Base-by-base conservation (phyloP, 2,888 invertebrate species). In the Keiferia lycopersicella region DNA sequence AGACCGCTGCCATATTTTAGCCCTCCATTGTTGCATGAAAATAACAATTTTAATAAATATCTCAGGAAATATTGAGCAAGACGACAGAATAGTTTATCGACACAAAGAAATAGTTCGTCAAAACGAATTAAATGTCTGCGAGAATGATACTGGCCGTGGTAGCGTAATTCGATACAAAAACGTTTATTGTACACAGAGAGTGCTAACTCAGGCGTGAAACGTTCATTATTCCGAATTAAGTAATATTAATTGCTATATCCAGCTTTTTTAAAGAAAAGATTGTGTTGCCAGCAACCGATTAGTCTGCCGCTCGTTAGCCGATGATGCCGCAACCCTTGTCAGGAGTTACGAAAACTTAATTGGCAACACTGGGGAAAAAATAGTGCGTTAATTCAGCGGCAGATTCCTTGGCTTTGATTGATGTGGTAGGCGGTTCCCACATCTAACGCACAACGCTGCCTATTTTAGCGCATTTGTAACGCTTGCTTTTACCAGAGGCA, bases 181-280 rank as follows among this genome's bases (percentile, higher is more conserved):
- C 66, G 34, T 69, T 68, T 62, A 64, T 67, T 70, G 70, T 68
- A 73, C 66, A 48, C 50, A 69, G 62, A 67, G 68, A 80, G 80
- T 73, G 67, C 80, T 73, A 86, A 86, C 76, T 78, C 74, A 77
- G 67, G 77, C 83, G 80, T 82, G 78, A 84, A 84, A 78, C 79
- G 71, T 77, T 82, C 80, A 84, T 86, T 87, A 84, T 83, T 83
- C 75, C 69, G 67, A 71, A 76, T 84, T 87, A 88, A 87, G 87
- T 86, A 86, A 86, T 87, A 87, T 86, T 87, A 89, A 88, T 87
- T 85, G 80, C 84, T 75, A 81, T 79, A 82, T 78, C 75, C 75
- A 75, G 75, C 75, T 80, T 76, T 79, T n/a, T 80, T 82, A 83
- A 84, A 85, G 83, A 82, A 84, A 81, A 83, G 82, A 81, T 80